Evolutionary conservation across 2,113 vertebrate genomes (phyloP), one percentile per base, ranked within the genome.

Genomic region (Gadus chalcogrammus): DNA sequence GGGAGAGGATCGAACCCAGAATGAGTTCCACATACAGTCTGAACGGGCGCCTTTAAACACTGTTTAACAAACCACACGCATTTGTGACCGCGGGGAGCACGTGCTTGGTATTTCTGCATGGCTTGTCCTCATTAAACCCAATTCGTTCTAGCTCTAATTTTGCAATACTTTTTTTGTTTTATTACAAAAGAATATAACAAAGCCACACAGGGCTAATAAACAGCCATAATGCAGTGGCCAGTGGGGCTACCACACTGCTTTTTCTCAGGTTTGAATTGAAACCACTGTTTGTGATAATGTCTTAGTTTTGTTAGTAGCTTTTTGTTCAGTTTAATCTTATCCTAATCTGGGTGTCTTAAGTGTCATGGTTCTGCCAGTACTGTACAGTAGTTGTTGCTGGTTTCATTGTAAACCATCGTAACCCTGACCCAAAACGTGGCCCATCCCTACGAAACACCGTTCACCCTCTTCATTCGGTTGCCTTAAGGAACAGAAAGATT

Each of bases 211-310:
- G 31, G 31, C 22, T 35, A 20, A 61, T 61, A 70, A 38, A 60
- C 61, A 65, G 61, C 69, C 73, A 59, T 76, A 61, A 76, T 62
- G 68, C 78, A 61, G 76, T 62, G 68, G 69, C 62, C 65, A 64
- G 69, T n/a, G 67, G 67, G 82, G 76, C 67, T 70, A 80, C 73
- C 79, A 83, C 86, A 85, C 82, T 74, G 78, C 77, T 80, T 61
- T 82, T 87, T 91, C 90, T 92, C 91, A 92, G 91, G 91, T 88
- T 88, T 84, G 82, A 88, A 78, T 87, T 68, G 67, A 77, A 82
- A 82, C 75, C 71, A 35, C 79, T 78, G n/a, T 80, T 69, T 31
- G 70, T 61, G 73, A 72, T 78, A 65, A 69, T 75, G 72, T 78
- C 60, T 63, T 63, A 71, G 56, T 80, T 71, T 68, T 68, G 31